Conservation (phyloP, 1,140 invertebrate species). For the Drosophila pallidifrons region DNA sequence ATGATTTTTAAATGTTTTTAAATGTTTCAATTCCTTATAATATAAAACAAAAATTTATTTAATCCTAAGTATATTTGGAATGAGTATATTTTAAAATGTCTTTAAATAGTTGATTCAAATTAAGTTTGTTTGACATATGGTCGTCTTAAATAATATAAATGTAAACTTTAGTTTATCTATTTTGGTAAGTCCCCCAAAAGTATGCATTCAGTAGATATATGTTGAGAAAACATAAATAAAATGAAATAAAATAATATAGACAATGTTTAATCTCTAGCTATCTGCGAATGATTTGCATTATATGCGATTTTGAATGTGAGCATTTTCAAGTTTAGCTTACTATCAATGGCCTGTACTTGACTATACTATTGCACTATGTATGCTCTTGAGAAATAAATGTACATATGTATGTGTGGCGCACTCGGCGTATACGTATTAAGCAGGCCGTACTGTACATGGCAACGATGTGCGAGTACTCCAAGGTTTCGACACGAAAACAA, state of each 20-base stretch:
- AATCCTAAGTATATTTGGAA: too few relatives aligned
- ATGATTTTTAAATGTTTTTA: not conserved
- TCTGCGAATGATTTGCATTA: constrained; percentile 1
- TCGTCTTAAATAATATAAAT: too few relatives aligned
- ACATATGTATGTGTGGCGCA: not conserved
- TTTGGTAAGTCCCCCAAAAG: not conserved
- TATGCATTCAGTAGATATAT: constrained; percentile 7
- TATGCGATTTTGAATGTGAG: constrained; percentile 1
- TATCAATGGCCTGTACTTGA: constrained; percentile 23
- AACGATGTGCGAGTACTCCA: constrained; percentile 31
- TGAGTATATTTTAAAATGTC: too few relatives aligned
- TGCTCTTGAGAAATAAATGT: not conserved
- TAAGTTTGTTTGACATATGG: too few relatives aligned
- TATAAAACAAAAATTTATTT: too few relatives aligned
- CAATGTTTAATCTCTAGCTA: not conserved
- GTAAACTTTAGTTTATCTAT: not conserved
- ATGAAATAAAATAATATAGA: not conserved
- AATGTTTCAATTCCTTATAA: too few relatives aligned
- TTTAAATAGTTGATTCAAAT: too few relatives aligned
- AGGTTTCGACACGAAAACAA: constrained; percentile 56
- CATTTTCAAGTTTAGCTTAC: constrained; percentile 1
- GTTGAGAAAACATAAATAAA: not conserved
- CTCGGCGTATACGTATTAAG: not conserved
- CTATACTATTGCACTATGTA: not conserved
- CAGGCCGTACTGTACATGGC: constrained; percentile 33